Percentiles rank a stretch among this genome's conserved stretches.
phyloP scores from a whole-genome alignment of 1,140 invertebrate species.

The Cyrtorhinus lividipennis region DNA sequence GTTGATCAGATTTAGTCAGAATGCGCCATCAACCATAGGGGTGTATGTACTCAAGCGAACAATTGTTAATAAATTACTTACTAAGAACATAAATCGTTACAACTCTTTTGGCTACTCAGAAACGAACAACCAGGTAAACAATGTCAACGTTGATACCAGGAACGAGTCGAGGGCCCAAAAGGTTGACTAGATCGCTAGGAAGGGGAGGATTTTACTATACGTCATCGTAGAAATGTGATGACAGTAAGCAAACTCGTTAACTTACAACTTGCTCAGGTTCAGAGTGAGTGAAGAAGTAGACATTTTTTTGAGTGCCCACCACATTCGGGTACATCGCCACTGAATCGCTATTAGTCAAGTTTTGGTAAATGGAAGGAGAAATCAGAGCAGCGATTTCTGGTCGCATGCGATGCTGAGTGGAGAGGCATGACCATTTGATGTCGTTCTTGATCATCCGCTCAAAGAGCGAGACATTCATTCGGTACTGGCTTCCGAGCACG shows the following conservation, averaged over 20 bases:
- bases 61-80: too few species aligned
- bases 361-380: slow-evolving; percentile 42
- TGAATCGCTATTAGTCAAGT: slow-evolving; percentile 37
- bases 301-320: slow-evolving; percentile 34
- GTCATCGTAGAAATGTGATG: too few species aligned
- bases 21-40: too few species aligned
- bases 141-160: too few species aligned
- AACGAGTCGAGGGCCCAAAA: too few species aligned
- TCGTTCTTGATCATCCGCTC: slow-evolving; percentile 50
- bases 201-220: too few species aligned
- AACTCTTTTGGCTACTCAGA: not conserved
- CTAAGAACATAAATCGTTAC: too few species aligned
- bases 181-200: too few species aligned
- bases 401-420: slow-evolving; percentile 50
- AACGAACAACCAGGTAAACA: too few species aligned
- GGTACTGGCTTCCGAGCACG: slow-evolving; percentile 38
- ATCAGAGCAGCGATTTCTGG: slow-evolving; percentile 45
- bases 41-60: too few species aligned
- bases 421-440: slow-evolving; percentile 36
- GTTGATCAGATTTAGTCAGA: not conserved
- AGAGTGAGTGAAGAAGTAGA: slow-evolving; percentile 46
- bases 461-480: slow-evolving; percentile 53
- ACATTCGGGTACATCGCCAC: slow-evolving; percentile 37
- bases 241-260: too few species aligned
- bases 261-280: not conserved